Base-by-base conservation (phyloP, 2,888 invertebrate species). In the Onthophagus sagittarius region DNA sequence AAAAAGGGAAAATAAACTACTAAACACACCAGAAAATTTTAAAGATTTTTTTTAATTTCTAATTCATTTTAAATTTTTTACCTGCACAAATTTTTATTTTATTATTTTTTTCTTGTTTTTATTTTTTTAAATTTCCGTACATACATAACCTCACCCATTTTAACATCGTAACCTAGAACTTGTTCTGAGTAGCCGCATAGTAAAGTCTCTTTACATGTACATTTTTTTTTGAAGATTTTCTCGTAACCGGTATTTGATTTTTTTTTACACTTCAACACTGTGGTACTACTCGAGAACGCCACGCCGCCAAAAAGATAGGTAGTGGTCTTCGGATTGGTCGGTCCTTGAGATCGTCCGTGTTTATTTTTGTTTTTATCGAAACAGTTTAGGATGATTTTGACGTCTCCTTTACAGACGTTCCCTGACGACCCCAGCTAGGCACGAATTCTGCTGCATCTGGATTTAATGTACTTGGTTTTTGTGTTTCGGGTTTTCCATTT, bases 371-470 rank as follows among this genome's bases (percentile, higher is more conserved):
- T 32, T 65, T 65, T 7, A 32, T 64, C 14, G 14, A 33, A 9
- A 23, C 63, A 62, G 64, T 31, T 73, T 73, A 73, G 70, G 73
- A 67, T 15, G 73, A 74, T 63, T 72, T 74, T 64, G 70, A 53
- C 64, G 64, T 64, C 53, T 73, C 73, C n/a, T 69, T 67, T 23
- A 72, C 73, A n/a, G 72, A 72, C 32, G 73, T 72, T 7, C 71
- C 72, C 11, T 72, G 72, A 32, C 74, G 75, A 6, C 75, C 71
- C 78, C 78, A 78, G 72, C 78, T 78, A 78, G 95, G 95, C 73
- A 95, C 90, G 81, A 95, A 95, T 86, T 95, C 95, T 0, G 93
- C 94, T 0, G 95, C 95, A 78, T 95, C 88, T 0, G 95, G 95
- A 87, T 95, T 95, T 74, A 95, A 86, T 63, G 92, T 92, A 73